A percentile compares a stretch with the other conserved stretches of the same genome.
Conservation (phyloP, 2,797 vertebrate species). For the Megaceryle alcyon region DNA sequence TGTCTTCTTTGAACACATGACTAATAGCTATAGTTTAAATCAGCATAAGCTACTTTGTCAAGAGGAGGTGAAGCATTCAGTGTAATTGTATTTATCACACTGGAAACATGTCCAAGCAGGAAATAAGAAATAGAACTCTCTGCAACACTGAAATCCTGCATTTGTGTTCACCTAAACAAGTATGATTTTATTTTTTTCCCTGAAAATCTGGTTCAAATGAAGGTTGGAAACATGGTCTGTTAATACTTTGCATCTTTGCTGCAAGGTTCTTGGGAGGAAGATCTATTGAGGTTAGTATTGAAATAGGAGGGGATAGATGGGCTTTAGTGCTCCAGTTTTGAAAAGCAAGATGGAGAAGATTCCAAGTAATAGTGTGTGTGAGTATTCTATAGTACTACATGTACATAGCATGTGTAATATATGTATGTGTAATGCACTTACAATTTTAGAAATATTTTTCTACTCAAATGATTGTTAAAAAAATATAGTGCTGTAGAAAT, state of each 20-base stretch:
- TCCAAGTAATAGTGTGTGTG: not conserved
- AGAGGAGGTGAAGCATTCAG: not conserved
- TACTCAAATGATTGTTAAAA: not conserved
- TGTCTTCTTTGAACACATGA: not conserved
- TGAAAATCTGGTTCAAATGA: not conserved
- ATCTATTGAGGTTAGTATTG: not conserved
- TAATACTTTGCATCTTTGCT: not conserved
- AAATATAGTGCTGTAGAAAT: not conserved
- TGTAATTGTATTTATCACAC: not conserved
- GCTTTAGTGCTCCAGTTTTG: not conserved
- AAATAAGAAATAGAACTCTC: not conserved
- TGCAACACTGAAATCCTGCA: not conserved
- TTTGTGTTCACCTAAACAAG: not conserved
- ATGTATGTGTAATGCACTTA: not conserved
- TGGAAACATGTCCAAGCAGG: not conserved
- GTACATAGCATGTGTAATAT: no score
- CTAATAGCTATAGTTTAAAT: not conserved
- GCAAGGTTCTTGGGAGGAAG: not conserved
- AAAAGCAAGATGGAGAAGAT: not conserved
- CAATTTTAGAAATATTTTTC: not conserved
- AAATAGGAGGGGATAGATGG: not conserved
- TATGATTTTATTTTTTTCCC: not conserved
- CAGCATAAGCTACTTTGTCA: fast-evolving
- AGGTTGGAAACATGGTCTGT: not conserved
- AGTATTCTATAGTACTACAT: not conserved